Evolutionary conservation across 2,888 invertebrate genomes (phyloP).

Genomic region (Baronia brevicornis): DNA sequence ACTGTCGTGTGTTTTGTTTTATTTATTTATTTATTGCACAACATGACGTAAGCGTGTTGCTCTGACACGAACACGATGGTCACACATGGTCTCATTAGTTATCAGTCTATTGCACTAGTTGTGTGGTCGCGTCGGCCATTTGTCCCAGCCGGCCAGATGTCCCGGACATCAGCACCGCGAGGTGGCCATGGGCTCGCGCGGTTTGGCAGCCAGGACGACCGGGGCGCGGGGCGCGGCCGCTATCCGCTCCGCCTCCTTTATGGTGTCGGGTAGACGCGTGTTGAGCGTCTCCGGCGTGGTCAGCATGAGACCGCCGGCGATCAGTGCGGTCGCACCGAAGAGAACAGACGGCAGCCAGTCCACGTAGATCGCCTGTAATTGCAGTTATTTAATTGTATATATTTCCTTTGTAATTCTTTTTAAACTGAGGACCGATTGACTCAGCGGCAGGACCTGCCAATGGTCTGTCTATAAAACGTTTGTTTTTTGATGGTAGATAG

Average conservation of each 20-base stretch:
- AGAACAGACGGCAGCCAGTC: slow-evolving; percentile 74
- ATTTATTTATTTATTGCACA: too few relatives aligned
- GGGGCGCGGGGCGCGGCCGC: slow-evolving; percentile 20
- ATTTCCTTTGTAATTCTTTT: too few relatives aligned
- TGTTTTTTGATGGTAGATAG: too few relatives aligned
- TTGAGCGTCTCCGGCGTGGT: slow-evolving; percentile 79
- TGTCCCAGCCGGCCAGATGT: neutral
- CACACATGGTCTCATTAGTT: too few relatives aligned
- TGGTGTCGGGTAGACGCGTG: slow-evolving; percentile 76
- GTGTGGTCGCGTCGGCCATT: neutral
- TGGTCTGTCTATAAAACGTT: too few relatives aligned
- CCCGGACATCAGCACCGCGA: slow-evolving; percentile 7
- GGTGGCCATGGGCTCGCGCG: slow-evolving; percentile 20
- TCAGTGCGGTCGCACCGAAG: slow-evolving; percentile 73
- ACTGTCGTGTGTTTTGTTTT: too few relatives aligned
- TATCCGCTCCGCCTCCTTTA: slow-evolving; percentile 74
- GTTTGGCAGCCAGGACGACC: slow-evolving; percentile 10
- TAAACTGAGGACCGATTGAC: too few relatives aligned
- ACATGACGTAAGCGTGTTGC: too few relatives aligned
- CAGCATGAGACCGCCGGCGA: slow-evolving; percentile 73
- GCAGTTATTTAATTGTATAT: neutral
- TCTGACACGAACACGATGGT: too few relatives aligned
- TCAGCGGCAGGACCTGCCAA: too few relatives aligned
- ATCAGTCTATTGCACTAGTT: slow-evolving; percentile 12
- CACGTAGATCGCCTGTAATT: slow-evolving; percentile 62